Percentiles rank a stretch among this genome's conserved stretches.
Conservation (phyloP, 2,113 vertebrate species). For the Xenopus laevis region DNA sequence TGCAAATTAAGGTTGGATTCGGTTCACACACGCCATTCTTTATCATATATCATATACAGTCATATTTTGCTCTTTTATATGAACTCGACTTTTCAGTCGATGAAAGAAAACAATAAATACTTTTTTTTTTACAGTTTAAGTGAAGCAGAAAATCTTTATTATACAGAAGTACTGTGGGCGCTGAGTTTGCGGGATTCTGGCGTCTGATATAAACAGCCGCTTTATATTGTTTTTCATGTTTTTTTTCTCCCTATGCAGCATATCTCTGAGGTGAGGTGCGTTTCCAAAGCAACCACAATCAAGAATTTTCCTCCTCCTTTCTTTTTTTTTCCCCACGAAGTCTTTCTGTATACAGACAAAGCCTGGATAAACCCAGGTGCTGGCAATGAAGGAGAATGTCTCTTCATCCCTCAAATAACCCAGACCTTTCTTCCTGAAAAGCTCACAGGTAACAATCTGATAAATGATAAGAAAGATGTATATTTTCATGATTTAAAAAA, state of each 20-base stretch:
- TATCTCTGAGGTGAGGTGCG: constrained; percentile 25
- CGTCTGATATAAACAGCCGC: background rate
- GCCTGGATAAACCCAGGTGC: constrained; percentile 18
- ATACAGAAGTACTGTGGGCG: no score
- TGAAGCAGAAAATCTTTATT: no score
- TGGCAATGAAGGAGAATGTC: constrained; percentile 7
- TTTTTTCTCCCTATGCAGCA: constrained; percentile 5
- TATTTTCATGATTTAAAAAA: no score
- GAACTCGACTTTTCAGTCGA: no score
- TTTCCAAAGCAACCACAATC: constrained; percentile 38
- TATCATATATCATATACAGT: no score
- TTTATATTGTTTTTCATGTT: constrained; percentile 6
- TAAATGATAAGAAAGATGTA: no score
- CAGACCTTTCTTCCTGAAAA: background rate
- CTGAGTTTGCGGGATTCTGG: background rate
- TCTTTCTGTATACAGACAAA: constrained; percentile 13
- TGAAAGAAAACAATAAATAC: no score
- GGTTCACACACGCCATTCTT: no score
- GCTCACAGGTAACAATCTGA: constrained; percentile 14
- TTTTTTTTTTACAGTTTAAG: no score
- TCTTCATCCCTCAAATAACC: background rate
- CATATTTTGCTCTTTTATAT: no score
- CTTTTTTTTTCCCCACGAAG: background rate
- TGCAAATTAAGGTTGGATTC: no score
- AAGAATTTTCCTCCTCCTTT: constrained; percentile 15